A percentile compares a stretch with the other conserved stretches of the same genome.
Conservation (phyloP, 2,888 invertebrate genomes). For the Fissipunctia ypsillon region DNA sequence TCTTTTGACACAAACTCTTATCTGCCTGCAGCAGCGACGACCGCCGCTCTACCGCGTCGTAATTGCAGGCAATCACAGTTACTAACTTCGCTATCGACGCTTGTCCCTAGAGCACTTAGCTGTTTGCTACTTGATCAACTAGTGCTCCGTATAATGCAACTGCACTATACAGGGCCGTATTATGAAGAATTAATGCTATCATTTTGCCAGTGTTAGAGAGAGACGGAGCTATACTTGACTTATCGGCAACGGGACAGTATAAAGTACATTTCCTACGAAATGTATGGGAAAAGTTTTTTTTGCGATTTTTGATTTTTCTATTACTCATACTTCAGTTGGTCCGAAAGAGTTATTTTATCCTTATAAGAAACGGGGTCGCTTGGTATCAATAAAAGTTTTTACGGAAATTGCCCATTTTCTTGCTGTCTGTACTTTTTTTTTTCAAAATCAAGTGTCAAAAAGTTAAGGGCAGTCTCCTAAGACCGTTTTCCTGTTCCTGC, state of each 20-base stretch:
- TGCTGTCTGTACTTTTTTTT: not conserved
- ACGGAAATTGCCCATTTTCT: not conserved
- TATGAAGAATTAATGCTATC: too few relatives aligned
- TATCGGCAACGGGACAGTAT: too few relatives aligned
- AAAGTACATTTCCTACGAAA: not conserved
- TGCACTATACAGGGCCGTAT: conserved; percentile 38
- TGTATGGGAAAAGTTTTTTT: too few relatives aligned
- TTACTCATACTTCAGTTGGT: not conserved
- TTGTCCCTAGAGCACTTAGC: conserved; percentile 58
- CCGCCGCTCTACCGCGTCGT: conserved; percentile 24
- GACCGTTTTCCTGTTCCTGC: not conserved
- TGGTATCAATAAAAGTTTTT: not conserved
- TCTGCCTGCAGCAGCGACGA: conserved; percentile 1
- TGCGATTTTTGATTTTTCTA: not conserved
- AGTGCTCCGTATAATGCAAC: conserved; percentile 51
- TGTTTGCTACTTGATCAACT: conserved; percentile 59
- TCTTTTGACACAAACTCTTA: not conserved
- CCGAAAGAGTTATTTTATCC: not conserved
- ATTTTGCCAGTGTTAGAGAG: too few relatives aligned
- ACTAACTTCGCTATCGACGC: conserved; percentile 59
- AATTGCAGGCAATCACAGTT: conserved; percentile 62
- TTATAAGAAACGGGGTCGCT: not conserved
- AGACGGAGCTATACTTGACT: too few relatives aligned
- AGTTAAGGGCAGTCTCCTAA: too few relatives aligned
- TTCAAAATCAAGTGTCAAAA: not conserved